Base-by-base conservation (phyloP, 2,113 vertebrate genomes). In the Mastomys natalensis region DNA sequence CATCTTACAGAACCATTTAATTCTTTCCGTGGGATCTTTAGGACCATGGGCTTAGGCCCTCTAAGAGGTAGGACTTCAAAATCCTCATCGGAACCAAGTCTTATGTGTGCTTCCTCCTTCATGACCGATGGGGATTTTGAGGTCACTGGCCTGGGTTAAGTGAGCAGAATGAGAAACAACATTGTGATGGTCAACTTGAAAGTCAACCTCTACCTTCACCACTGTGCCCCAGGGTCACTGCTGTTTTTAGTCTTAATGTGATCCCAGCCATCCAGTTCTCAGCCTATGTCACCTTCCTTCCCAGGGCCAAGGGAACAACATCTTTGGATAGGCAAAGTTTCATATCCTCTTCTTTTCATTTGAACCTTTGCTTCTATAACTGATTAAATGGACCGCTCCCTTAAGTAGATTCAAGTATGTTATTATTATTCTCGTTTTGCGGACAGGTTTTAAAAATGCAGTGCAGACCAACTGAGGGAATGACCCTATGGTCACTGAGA, bases 341-440 rank as follows among this genome's bases (percentile, higher is more conserved):
- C 2, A 0, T 43, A 43, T 40, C 13, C 87, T 81, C 94, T 73
- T 90, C 40, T 77, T 82, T 97, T 62, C 60, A 80, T 80, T 91
- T 53, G 74, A 96, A 64, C 24, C 68, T 89, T 89, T 70, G 73
- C 31, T 90, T 88, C 81, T 37, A 78, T 55, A 93, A 90, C 37
- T 29, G 24, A 89, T 51, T 70, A 40, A 81, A 26, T 84, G 26
- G 89, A 76, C 15, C 76, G 11, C 22, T 80, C 31, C 34, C 94
- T 88, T 62, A 88, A 77, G n/a, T 78, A 82, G 29, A 29, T 91
- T 31, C 43, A 21, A 90, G 45, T 84, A 51, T 48, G 58, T 24
- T 45, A 70, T 40, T 17, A 94, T 80, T 80, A 90, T n/a, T 26
- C 43, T 26, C 62, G 66, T 8, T 62, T 84, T 92, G 31, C 34